Evolutionary conservation across 2,888 invertebrate species (phyloP).

Genomic region (Drosophila kambysellisi): DNA sequence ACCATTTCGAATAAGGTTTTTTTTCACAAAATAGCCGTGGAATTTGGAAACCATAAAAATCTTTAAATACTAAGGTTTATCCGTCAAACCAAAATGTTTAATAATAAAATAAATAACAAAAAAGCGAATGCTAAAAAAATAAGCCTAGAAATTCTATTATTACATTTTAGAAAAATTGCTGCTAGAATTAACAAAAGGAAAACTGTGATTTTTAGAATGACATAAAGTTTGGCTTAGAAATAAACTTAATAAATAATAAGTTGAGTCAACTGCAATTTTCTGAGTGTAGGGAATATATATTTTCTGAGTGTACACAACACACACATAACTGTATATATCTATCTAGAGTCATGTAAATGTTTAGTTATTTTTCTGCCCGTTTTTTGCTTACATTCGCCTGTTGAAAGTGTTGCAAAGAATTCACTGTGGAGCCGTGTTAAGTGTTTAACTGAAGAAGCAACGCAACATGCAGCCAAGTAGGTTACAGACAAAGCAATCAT

Average conservation of each 20-base stretch:
- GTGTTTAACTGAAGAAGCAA: constrained; percentile 66
- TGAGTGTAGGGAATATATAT: not conserved
- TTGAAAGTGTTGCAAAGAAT: constrained; percentile 22
- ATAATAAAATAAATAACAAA: not conserved
- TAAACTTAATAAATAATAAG: not conserved
- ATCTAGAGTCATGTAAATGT: not conserved
- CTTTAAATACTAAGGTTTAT: too few relatives aligned
- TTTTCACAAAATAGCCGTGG: too few relatives aligned
- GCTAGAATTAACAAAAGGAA: not conserved
- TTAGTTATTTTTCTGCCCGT: not conserved
- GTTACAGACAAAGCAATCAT: constrained; percentile 68
- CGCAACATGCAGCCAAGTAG: constrained; percentile 66
- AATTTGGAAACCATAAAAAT: too few relatives aligned
- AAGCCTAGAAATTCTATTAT: too few relatives aligned
- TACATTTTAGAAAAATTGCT: not conserved
- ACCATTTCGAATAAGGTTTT: too few relatives aligned
- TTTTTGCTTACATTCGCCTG: constrained; percentile 14
- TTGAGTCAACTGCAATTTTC: not conserved
- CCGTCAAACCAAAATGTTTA: too few relatives aligned
- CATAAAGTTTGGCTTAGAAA: too few relatives aligned
- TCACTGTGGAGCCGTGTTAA: constrained; percentile 48
- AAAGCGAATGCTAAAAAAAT: too few relatives aligned
- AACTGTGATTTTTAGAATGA: not conserved
- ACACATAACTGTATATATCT: not conserved
- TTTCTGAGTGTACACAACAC: not conserved